Base-by-base conservation (phyloP, 2,888 invertebrate species). In the Gasteruption jaculator region DNA sequence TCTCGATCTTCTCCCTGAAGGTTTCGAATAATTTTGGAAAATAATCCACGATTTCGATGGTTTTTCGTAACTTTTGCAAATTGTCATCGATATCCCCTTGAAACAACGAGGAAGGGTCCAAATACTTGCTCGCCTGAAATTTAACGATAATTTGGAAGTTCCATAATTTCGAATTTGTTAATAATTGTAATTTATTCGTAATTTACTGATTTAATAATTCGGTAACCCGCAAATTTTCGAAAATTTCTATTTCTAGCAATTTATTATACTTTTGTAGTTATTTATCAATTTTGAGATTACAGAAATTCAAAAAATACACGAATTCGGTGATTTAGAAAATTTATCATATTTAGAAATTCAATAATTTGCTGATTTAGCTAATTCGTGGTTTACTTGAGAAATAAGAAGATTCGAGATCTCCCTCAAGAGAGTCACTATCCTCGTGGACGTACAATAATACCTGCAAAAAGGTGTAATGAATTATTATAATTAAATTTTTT, bases 21-120 rank as follows among this genome's bases (percentile, higher is more conserved):
- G 73, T 60, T 47, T 74, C 74, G 46, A 78, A 79, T 0, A 75
- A 73, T 4, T 75, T 74, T 32, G 75, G 75, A 50, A 52, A 83
- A 56, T 74, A 73, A 22, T 77, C 73, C 11, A 83, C 61, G 38
- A 76, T 72, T 1, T 55, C 54, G 14, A 80, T 63, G 3, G 75
- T 78, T 20, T 72, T 72, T 11, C 65, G 71, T 3, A 87, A 71
- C 63, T 82, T 83, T 4, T 76, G 58, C 10, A 81, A 70, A 30
- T 82, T 82, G 55, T 91, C 90, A 49, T 87, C 86, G 1, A 84
- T 75, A 49, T 93, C 93, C 0, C 87, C 88, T 74, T 91, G 89
- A 68, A 94, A 92, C 50, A 94, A 78, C 1, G 86, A 80, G 11
- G 76, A 71, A 0, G 91, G 87, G 62, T 92, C 91, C 41, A 91